These are phyloP conservation scores for Pseudopleuronectes americanus DNA, from an alignment of 2,797 vertebrate genomes.

Conservation along the genomic window DNA sequence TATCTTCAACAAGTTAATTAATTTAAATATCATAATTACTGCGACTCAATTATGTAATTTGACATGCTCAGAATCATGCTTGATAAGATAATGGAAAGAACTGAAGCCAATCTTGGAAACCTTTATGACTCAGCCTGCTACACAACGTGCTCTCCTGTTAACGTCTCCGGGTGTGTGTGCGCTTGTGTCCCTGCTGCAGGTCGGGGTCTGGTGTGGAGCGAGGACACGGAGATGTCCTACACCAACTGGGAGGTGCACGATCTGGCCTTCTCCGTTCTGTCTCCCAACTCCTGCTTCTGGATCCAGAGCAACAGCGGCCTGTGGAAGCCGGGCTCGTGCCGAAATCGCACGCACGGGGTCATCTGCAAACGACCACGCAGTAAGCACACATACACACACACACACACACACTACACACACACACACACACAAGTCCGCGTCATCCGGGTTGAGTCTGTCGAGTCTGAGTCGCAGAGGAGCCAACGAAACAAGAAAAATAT, in stretches of 20 bases:
- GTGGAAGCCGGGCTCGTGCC: slow-evolving; percentile 93
- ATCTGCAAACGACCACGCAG: slow-evolving; percentile 94
- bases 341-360: slow-evolving; percentile 92
- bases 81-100: slow-evolving; percentile 9
- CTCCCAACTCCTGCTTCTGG: slow-evolving; percentile 97
- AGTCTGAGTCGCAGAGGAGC: no score
- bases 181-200: slow-evolving; percentile 74
- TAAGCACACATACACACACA: slow-evolving; percentile 56
- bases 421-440: no score
- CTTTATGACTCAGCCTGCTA: not conserved
- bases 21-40: slow-evolving; percentile 22
- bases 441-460: no score
- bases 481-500: no score
- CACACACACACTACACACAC: no score
- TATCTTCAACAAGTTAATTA: slow-evolving; percentile 24
- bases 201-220: slow-evolving; percentile 90
- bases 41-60: slow-evolving; percentile 22
- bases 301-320: slow-evolving; percentile 93
- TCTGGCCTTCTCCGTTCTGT: slow-evolving; percentile 90
- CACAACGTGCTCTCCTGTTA: not conserved
- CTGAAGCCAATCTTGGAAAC: not conserved
- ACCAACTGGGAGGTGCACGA: slow-evolving; percentile 94
- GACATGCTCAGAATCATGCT: slow-evolving; percentile 3
- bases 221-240: slow-evolving; percentile 89
- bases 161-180: not conserved